Base-by-base conservation (phyloP, 2,113 vertebrate species). In the Oreamnos americanus region DNA sequence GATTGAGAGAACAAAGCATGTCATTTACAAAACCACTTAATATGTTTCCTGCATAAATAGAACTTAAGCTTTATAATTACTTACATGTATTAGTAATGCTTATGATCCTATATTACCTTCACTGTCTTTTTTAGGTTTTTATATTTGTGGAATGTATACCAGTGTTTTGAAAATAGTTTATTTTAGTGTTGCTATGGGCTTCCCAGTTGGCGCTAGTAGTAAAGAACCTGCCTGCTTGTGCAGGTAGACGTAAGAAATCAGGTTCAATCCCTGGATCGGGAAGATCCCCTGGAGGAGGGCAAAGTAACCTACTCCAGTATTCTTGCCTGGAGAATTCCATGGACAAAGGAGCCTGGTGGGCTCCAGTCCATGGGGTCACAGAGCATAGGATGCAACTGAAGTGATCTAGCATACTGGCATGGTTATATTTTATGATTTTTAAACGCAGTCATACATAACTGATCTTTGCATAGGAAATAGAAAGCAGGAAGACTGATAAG, bases 141-240 rank as follows among this genome's bases (percentile, higher is more conserved):
- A 74, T 96, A 26, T 85, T 39, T 96, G 9, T 78, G 5, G 36
- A 97, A 91, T 94, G 9, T 2, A 87, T 94, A 30, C 39, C 62
- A 88, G 3, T 94, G 23, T 53, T 62, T 94, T 67, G n/a, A 87
- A 97, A 97, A 81, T 58, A 74, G 25, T 55, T 96, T 19, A 57
- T 92, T 92, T 96, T 45, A 33, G 30, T 88, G 49, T 87, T 93
- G 21, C 53, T 87, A 4, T 76, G 39, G 71, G 39, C 71, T 43
- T 76, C 71, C 71, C 71, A 43, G 39, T 12, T 43, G 39, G 71
- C 2, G 1, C 23, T 76, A 43, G 71, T 26, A 11, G 71, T 76
- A 76, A 76, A 43, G 39, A 43, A 43, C 39, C 36, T 76, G 12
- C 23, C 71, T 14, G 71, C 23, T 76, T 39, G 23, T 76, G 71